A percentile compares a stretch with the other conserved stretches of the same genome.
These are phyloP conservation scores for Campylorhamphus procurvoides DNA, from an alignment of 2,113 vertebrate species.

Conservation along the genomic window DNA sequence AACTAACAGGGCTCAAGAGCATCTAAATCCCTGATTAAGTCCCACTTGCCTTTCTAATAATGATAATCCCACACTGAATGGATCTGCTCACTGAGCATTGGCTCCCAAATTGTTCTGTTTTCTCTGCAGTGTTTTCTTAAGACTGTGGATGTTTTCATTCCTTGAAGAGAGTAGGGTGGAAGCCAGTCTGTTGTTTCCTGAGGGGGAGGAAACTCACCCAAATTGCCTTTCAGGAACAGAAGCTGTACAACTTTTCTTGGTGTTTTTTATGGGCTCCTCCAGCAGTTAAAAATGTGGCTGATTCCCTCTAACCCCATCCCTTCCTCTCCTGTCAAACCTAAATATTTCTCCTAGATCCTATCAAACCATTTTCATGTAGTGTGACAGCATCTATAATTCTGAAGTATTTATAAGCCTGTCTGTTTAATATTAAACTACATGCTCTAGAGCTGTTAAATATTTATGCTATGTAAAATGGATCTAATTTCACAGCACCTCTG, in stretches of 20 bases:
- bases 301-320: neutral
- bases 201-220: neutral
- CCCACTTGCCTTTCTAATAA: neutral
- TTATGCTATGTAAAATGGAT: slow-evolving; percentile 40
- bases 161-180: neutral
- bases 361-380: slow-evolving; percentile 11
- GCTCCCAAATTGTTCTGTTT: neutral
- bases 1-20: neutral
- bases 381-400: slow-evolving; percentile 56
- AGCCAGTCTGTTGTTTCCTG: slow-evolving; percentile 37
- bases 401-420: slow-evolving; percentile 40
- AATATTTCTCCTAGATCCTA: slow-evolving; percentile 45
- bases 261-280: neutral
- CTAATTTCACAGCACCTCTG: slow-evolving; percentile 38
- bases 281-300: neutral
- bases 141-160: slow-evolving; percentile 44
- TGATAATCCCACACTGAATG: neutral
- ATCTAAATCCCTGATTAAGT: neutral
- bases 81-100: neutral
- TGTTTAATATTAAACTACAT: slow-evolving; percentile 53
- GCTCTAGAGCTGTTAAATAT: slow-evolving; percentile 48
- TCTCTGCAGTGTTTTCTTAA: slow-evolving; percentile 34
- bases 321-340: slow-evolving; percentile 42
- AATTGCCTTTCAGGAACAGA: slow-evolving; percentile 25
- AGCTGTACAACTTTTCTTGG: neutral